phyloP scores from a whole-genome alignment of 2,888 invertebrate genomes.

The Stenolophus ochropezus region DNA sequence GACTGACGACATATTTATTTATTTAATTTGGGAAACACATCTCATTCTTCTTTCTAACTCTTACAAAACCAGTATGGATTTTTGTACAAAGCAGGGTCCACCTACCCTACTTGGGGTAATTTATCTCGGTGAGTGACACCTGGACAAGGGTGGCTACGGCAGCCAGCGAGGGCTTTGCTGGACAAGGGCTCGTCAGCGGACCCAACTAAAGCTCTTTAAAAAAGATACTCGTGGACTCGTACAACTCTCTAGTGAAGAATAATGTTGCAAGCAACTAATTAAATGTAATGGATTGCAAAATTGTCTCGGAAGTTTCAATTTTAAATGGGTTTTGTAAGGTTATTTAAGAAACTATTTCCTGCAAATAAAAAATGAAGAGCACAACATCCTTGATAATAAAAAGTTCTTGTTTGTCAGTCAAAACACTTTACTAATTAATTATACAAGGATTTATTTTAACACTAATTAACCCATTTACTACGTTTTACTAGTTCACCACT shows the following conservation, averaged over 20 bases:
- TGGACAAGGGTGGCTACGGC: conserved; percentile 47
- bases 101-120: conserved; percentile 37
- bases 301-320: not conserved
- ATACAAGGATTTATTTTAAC: too few relatives aligned
- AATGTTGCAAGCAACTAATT: conserved; percentile 18
- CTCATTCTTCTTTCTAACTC: conserved; percentile 27
- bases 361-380: not conserved
- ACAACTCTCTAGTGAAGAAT: not conserved
- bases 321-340: not conserved
- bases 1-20: conserved; percentile 21
- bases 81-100: conserved; percentile 3
- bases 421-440: too few relatives aligned
- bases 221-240: not conserved
- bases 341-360: not conserved
- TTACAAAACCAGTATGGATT: conserved; percentile 27
- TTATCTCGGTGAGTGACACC: conserved; percentile 57
- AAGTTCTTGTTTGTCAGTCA: too few relatives aligned
- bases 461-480: too few relatives aligned
- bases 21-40: conserved; percentile 29
- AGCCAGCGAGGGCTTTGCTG: not conserved
- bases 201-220: not conserved
- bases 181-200: conserved; percentile 3
- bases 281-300: not conserved
- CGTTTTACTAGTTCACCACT: too few relatives aligned
- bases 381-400: not conserved